Base-by-base conservation (phyloP, 2,113 vertebrate genomes). In the Pogonocichla stellata region DNA sequence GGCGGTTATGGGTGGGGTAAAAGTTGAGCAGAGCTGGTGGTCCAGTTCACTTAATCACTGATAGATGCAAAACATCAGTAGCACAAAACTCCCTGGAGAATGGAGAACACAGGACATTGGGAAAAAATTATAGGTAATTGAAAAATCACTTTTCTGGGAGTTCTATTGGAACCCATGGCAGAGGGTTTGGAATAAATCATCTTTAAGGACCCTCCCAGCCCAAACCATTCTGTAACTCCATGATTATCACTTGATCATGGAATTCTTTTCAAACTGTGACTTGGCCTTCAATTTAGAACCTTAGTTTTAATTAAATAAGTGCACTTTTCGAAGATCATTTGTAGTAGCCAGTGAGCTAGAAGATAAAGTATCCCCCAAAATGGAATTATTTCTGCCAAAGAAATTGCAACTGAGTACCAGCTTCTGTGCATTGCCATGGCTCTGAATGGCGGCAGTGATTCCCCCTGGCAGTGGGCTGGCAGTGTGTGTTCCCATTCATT, bases 361-460 rank as follows among this genome's bases (percentile, higher is more conserved):
- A 66, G 22, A 25, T 36, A 22, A 20, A 75, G 18, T 34, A 26
- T 47, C 4, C 1, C 51, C 56, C 24, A 24, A 77, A 62, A 56
- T 2, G 2, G 51, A 51, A 51, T 12, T 14, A 92, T 67, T 94
- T 86, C 71, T 95, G 93, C 57, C 45, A 28, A 72, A 50, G 45
- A 50, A 79, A 54, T 10, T 13, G 79, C 48, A 36, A 1, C 28
- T 64, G 19, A 77, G 71, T 6, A 29, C 4, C 56, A 86, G 79
- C 71, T 94, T 64, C 75, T 88, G 64, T 77, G 34, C 56, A 0
- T 16, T 33, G 81, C 71, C 8, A 7, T 36, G 9, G 14, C 36
- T 64, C 18, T 88, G 90, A 94, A 90, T 74, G 87, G 93, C 69
- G 48, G 81, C 23, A 82, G 88, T 90, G 94, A 96, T 78, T 47